These are phyloP conservation scores for Carassius auratus DNA, from an alignment of 2,113 vertebrate genomes.

Conservation along the genomic window DNA sequence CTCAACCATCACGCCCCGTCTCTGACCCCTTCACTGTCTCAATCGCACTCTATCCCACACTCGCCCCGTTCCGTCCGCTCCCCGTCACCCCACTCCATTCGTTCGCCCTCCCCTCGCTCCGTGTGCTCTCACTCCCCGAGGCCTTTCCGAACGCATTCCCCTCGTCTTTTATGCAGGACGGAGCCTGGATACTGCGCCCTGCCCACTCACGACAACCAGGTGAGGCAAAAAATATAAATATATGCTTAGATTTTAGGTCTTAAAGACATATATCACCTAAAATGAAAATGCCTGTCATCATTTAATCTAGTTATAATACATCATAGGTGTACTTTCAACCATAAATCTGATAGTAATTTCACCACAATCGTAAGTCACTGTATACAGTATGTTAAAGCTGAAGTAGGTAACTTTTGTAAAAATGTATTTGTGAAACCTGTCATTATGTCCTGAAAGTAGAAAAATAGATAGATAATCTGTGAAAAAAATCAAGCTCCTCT, in stretches of 20 bases:
- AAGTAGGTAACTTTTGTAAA: too few relatives aligned
- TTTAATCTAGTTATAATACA: background rate
- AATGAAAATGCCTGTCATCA: background rate
- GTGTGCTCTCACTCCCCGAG: conserved; percentile 74
- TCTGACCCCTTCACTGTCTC: conserved; percentile 57
- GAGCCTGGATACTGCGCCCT: conserved; percentile 75
- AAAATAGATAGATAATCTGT: too few relatives aligned
- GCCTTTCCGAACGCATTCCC: conserved; percentile 72
- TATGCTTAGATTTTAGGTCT: background rate
- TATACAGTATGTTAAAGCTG: background rate
- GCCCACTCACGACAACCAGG: conserved; percentile 77
- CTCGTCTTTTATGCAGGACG: conserved; percentile 67
- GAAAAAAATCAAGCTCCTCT: too few relatives aligned
- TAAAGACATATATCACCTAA: background rate
- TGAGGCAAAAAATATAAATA: conserved; percentile 35
- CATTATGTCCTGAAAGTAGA: too few relatives aligned
- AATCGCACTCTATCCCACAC: conserved; percentile 64
- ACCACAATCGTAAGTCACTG: background rate
- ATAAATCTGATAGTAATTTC: background rate
- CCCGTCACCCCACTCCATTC: conserved; percentile 70
- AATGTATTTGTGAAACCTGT: too few relatives aligned
- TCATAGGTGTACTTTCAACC: background rate
- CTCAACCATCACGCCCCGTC: conserved; percentile 69
- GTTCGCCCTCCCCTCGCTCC: conserved; percentile 74
- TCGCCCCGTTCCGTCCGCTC: conserved; percentile 72